A percentile compares a stretch with the other conserved stretches of the same genome.
Evolutionary conservation across 2,888 invertebrate genomes (phyloP).

Genomic region (Phengaris arion): DNA sequence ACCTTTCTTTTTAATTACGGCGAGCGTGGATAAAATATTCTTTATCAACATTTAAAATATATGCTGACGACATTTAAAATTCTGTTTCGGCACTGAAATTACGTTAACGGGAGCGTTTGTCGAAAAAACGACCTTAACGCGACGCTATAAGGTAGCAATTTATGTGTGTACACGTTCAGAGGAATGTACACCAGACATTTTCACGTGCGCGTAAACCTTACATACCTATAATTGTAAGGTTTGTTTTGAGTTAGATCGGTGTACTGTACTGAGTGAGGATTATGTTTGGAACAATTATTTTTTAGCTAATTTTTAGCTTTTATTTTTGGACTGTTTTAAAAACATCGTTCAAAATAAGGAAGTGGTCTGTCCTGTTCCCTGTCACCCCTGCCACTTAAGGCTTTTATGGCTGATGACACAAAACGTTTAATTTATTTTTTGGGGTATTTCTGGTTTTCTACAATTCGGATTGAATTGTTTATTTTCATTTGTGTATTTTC

Average conservation of each 20-base stretch:
- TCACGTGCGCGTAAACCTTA: slow-evolving; percentile 9
- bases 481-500: too few species aligned
- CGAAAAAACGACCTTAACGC: background rate
- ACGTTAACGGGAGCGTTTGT: background rate
- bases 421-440: background rate
- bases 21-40: background rate
- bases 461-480: too few species aligned
- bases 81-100: slow-evolving; percentile 17
- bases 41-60: slow-evolving; percentile 6
- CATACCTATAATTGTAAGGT: slow-evolving; percentile 7
- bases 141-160: background rate
- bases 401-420: background rate
- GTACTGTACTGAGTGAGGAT: background rate
- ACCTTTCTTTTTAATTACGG: slow-evolving; percentile 1
- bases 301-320: too few species aligned
- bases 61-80: slow-evolving; percentile 20
- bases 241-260: slow-evolving; percentile 11
- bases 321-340: background rate
- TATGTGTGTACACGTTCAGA: background rate
- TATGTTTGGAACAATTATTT: background rate
- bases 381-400: too few species aligned
- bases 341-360: background rate
- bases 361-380: background rate
- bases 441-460: too few species aligned
- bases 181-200: slow-evolving; percentile 2